phyloP scores from a whole-genome alignment of 2,888 invertebrate species.

The Cryptosula pallasiana region DNA sequence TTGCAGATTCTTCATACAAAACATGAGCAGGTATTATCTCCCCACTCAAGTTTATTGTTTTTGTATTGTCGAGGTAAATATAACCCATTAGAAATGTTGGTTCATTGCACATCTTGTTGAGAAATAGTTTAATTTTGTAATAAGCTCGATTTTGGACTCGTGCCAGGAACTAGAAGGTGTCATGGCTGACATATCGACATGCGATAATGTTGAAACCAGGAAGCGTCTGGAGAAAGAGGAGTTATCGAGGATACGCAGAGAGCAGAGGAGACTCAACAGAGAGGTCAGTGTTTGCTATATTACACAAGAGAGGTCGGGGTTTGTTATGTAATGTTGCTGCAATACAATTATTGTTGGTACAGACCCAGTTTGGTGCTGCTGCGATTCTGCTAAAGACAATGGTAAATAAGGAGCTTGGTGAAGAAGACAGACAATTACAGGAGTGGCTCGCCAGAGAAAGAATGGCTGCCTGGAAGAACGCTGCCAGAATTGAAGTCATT shows the following conservation, averaged over 20 bases:
- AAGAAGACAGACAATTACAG: slow-evolving; percentile 33
- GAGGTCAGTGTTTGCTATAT: slow-evolving; percentile 32
- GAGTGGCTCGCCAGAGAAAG: slow-evolving; percentile 39
- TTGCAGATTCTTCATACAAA: too few species aligned
- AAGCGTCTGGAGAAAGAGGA: slow-evolving; percentile 35
- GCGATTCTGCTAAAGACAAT: background rate
- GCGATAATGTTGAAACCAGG: slow-evolving; percentile 31
- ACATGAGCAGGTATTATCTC: too few species aligned
- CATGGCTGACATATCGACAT: slow-evolving; percentile 32
- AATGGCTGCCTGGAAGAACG: slow-evolving; percentile 32
- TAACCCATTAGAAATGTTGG: too few species aligned
- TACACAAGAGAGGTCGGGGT: too few species aligned
- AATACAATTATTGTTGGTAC: too few species aligned
- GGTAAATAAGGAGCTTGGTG: background rate
- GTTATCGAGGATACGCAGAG: slow-evolving; percentile 35
- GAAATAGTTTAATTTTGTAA: too few species aligned
- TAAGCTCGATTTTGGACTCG: too few species aligned
- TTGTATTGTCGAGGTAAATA: too few species aligned
- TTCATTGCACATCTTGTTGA: too few species aligned
- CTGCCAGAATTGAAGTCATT: slow-evolving; percentile 21
- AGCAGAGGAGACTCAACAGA: slow-evolving; percentile 35
- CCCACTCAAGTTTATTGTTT: too few species aligned
- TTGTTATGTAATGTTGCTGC: too few species aligned
- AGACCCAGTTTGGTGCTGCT: background rate
- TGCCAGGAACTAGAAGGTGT: slow-evolving; percentile 41